A percentile compares a stretch with the other conserved stretches of the same genome.
These are phyloP conservation scores for Tapirus terrestris DNA, from an alignment of 2,113 vertebrate genomes.

Conservation along the genomic window DNA sequence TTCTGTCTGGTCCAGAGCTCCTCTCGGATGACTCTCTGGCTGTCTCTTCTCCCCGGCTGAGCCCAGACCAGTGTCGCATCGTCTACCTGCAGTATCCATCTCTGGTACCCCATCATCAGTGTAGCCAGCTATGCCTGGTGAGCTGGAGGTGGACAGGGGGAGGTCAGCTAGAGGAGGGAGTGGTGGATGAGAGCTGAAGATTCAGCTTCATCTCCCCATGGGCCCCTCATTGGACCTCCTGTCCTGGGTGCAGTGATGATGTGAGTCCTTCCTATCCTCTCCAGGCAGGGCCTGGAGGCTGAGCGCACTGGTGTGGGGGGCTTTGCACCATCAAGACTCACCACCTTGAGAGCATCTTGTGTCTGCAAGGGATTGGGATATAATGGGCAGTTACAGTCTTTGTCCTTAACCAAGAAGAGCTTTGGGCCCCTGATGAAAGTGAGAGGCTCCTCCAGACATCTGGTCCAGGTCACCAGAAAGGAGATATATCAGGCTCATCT, in stretches of 20 bases:
- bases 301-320: not conserved
- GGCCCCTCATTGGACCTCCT: not conserved
- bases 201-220: not conserved
- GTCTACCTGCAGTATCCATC: constrained; percentile 91
- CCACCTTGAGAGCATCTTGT: not conserved
- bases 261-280: not conserved
- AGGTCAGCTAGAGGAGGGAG: not conserved
- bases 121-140: constrained; percentile 92
- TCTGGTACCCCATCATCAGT: constrained; percentile 93
- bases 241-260: not conserved
- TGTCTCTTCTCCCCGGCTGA: constrained; percentile 93
- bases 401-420: not conserved
- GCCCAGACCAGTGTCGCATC: constrained; percentile 93
- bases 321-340: not conserved
- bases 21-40: constrained; percentile 88
- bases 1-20: constrained; percentile 86
- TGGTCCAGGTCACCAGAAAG: not conserved
- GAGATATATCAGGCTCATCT: not conserved
- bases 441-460: not conserved
- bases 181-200: not conserved
- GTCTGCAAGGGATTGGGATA: not conserved
- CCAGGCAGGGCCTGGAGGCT: not conserved
- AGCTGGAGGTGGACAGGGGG: constrained; percentile 43
- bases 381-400: not conserved
- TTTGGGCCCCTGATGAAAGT: not conserved